Conservation (phyloP, 2,797 vertebrate species). For the Leptodactylus fallax region DNA sequence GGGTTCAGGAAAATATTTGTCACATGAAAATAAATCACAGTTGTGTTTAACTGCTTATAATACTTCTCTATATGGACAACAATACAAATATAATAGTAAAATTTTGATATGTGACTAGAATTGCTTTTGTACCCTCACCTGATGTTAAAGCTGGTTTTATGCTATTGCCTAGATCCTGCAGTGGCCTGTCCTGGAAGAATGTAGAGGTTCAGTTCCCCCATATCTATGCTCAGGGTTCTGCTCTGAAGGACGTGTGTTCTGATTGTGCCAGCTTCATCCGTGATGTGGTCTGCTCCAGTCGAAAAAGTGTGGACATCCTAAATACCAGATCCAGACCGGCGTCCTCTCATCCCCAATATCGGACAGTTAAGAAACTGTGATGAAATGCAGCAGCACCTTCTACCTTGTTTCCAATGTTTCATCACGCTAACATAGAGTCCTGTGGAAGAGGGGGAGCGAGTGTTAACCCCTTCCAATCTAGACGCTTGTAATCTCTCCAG, state of each 20-base stretch:
- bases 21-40: too few relatives aligned
- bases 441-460: neutral
- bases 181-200: conserved; percentile 79
- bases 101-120: too few relatives aligned
- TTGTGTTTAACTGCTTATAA: neutral
- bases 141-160: too few relatives aligned
- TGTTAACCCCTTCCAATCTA: neutral
- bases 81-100: neutral
- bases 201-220: conserved; percentile 95
- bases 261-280: conserved; percentile 91
- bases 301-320: conserved; percentile 90
- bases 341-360: conserved; percentile 74
- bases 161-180: conserved; percentile 78
- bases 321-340: conserved; percentile 80
- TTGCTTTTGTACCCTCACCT: neutral
- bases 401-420: neutral
- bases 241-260: conserved; percentile 86
- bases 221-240: conserved; percentile 89
- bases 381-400: neutral
- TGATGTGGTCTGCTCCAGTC: conserved; percentile 89
- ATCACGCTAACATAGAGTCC: neutral
- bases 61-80: neutral
- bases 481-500: neutral
- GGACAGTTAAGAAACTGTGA: conserved; percentile 68
- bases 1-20: neutral